Conservation (phyloP, 2,797 vertebrate genomes). For the Mormyrus hasselquistii region DNA sequence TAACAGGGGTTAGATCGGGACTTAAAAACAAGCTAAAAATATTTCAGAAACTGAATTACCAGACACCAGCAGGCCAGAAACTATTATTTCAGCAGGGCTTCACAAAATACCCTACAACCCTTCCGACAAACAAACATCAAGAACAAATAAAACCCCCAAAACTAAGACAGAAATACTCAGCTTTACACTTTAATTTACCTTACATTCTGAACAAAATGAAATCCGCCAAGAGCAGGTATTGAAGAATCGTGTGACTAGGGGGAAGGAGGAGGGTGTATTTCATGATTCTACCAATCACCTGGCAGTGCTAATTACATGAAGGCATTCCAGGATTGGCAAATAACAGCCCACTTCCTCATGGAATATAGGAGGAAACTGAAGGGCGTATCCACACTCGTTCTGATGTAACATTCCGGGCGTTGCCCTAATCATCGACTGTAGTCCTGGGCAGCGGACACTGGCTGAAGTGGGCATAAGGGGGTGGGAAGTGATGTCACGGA, state of each 20-base stretch:
- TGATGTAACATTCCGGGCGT: slow-evolving; percentile 19
- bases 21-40: not conserved
- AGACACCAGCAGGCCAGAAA: not conserved
- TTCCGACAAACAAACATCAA: not conserved
- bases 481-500: slow-evolving; percentile 42
- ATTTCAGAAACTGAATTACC: not conserved
- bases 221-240: not conserved
- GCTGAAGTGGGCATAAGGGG: slow-evolving; percentile 17
- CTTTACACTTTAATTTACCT: not conserved
- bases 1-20: not conserved
- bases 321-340: slow-evolving; percentile 36
- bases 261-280: slow-evolving; percentile 23
- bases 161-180: not conserved
- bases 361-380: slow-evolving; percentile 40
- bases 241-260: not conserved
- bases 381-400: slow-evolving; percentile 25
- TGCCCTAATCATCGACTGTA: not conserved
- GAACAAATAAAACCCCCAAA: not conserved
- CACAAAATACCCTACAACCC: not conserved
- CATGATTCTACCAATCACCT: slow-evolving; percentile 40
- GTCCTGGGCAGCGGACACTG: not conserved
- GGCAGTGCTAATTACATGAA: slow-evolving; percentile 46
- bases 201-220: not conserved
- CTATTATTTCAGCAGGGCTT: not conserved
- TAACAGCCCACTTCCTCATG: slow-evolving; percentile 44